These are phyloP conservation scores for Sturnira hondurensis DNA, from an alignment of 2,113 vertebrate genomes.

Conservation along the genomic window DNA sequence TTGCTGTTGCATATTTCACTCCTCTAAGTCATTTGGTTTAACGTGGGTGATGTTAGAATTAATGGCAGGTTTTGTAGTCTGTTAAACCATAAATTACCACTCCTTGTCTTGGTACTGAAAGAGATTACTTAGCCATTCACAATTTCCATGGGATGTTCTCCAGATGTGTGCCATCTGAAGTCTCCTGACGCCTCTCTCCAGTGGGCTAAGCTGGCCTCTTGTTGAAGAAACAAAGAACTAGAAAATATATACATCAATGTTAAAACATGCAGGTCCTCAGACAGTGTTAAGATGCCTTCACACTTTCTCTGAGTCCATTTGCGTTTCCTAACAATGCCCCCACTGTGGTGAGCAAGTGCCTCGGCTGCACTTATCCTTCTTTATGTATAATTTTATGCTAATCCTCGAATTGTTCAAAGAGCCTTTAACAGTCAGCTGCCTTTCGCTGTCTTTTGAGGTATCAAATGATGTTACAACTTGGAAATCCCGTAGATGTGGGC, in stretches of 20 bases:
- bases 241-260: conserved; percentile 81
- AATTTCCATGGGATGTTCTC: conserved; percentile 83
- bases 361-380: conserved; percentile 67
- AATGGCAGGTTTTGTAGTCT: conserved; percentile 69
- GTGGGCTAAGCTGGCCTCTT: conserved; percentile 77
- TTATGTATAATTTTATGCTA: conserved; percentile 85
- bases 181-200: conserved; percentile 77
- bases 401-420: conserved; percentile 80
- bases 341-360: conserved; percentile 74
- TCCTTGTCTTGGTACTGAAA: conserved; percentile 79
- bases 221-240: conserved; percentile 81
- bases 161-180: conserved; percentile 85
- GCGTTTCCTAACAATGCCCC: conserved; percentile 77
- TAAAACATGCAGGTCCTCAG: conserved; percentile 69
- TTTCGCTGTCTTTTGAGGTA: conserved; percentile 74
- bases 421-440: conserved; percentile 76
- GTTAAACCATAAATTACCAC: conserved; percentile 82
- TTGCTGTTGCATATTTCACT: conserved; percentile 49
- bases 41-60: conserved; percentile 72
- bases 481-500: conserved; percentile 56
- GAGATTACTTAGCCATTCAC: conserved; percentile 83
- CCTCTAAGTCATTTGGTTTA: conserved; percentile 55
- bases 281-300: conserved; percentile 67
- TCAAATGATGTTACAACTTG: conserved; percentile 73
- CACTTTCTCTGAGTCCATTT: conserved; percentile 70